Evolutionary conservation across 2,113 vertebrate species (phyloP).

Genomic region (Micronycteris hirsuta): DNA sequence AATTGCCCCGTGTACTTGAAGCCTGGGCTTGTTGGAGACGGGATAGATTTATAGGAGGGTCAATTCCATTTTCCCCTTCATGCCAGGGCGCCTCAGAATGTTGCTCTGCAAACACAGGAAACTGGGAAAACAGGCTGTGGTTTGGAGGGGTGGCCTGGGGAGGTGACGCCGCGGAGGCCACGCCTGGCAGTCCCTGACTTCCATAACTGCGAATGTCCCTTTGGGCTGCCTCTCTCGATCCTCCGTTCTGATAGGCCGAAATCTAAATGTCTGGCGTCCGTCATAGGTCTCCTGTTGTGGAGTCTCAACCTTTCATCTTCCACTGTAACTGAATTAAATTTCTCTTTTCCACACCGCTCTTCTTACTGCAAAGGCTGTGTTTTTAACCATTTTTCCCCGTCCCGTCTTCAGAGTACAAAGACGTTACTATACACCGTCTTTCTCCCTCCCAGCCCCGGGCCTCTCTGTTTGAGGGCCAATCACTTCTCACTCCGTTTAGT

Average conservation of each 20-base stretch:
- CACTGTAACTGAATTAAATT: not conserved
- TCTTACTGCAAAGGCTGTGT: not conserved
- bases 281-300: too few relatives aligned
- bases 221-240: too few relatives aligned
- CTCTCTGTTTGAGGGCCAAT: not conserved
- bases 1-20: slow-evolving; percentile 41
- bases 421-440: not conserved
- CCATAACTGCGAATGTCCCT: too few relatives aligned
- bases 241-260: fast-evolving
- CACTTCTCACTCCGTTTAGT: not conserved
- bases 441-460: not conserved
- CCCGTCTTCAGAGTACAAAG: not conserved
- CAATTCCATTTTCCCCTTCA: not conserved
- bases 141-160: too few relatives aligned
- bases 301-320: not conserved
- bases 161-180: too few relatives aligned
- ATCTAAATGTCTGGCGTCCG: not conserved
- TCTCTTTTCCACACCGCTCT: not conserved
- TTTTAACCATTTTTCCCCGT: not conserved
- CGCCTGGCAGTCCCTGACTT: too few relatives aligned
- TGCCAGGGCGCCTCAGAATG: not conserved
- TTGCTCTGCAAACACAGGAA: not conserved
- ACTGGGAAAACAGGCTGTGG: not conserved
- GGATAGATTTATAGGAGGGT: slow-evolving; percentile 47
- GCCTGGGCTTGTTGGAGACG: not conserved